Base-by-base conservation (phyloP, 2,888 invertebrate genomes). In the Himalopsyche anomala region DNA sequence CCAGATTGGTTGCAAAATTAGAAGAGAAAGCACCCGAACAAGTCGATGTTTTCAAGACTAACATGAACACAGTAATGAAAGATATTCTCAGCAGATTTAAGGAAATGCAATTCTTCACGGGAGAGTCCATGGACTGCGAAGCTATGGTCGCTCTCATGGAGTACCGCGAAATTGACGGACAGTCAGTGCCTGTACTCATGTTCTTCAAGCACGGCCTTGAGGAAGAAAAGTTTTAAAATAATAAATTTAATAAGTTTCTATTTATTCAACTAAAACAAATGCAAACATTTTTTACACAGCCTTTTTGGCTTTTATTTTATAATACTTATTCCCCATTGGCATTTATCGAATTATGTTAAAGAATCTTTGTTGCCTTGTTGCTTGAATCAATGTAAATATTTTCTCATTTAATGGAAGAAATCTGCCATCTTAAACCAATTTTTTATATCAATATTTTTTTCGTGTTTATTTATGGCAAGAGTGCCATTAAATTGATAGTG, bases 161-260 rank as follows among this genome's bases (percentile, higher is more conserved):
- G 92, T 99, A 98, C 92, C 96, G 98, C 91, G 98, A 98, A 88
- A 95, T 97, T 87, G 95, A 97, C 89, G 97, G 97, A 83, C 94
- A 95, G 5, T 96, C 96, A 89, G 94, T 96, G 83, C 99, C 99
- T 83, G 95, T 98, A 89, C 94, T 99, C 91, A 97, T 98, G 96
- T 98, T 98, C 93, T 98, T 98, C 94, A 99, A 98, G 93, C 98
- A 99, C 90, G 99, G 98, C 89, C 95, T 99, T 88, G 95, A 96
- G 86, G 98, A 98, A 92, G 99, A 99, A 93, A 99, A 99, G 93
- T 97, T 97, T 93, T 98, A 97, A 93, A 36, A 74, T 74, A 74
- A 36, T 28, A 36, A 74, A 74, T 28, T 74, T 74, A 11, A 74
- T 74, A 74, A 74, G 74, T 74, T 74, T 74, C 36, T 82, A 56